Evolutionary conservation across 2,797 vertebrate genomes (phyloP), one percentile per base, ranked within the genome.

Genomic region (Rhodeus uyekii): DNA sequence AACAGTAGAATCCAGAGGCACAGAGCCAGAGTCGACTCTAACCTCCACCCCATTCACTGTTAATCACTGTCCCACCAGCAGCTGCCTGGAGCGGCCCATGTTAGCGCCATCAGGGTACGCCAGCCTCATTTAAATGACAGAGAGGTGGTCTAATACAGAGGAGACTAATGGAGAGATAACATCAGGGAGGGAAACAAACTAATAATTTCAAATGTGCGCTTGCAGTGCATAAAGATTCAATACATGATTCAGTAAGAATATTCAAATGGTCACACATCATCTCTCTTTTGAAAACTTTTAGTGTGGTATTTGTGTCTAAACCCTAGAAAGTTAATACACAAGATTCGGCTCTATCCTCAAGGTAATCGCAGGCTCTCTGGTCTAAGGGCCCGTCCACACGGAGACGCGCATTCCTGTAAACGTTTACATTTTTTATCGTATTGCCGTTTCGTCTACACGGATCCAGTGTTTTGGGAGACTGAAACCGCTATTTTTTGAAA

Each of bases 31-130:
- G 64, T 72, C 39, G 22, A 84, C 53, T 71, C 76, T 80, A 84
- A 83, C 87, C 80, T 86, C 73, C 74, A 73, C 85, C 87, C 80
- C 64, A 44, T 75, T 72, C 80, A 72, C 67, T 83, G 80, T 83
- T 84, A 87, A 86, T 84, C 80, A 85, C 81, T 72, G 73, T 74
- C 72, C 76, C 76, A 75, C 55, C 64, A 72, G 65, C 48, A 68
- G 78, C 72, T 63, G 67, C 80, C 85, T 64, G 32, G 65, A 78
- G 80, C 60, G 32, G 64, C 67, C 46, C 39, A 12, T 48, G 44
- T 68, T 75, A 39, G 34, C 32, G 46, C 4, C 38, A 75, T 39
- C 60, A 42, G 80, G 60, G 46, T n/a, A 81, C 1, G 9, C 60
- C 71, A 75, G 60, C 60, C 71, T 81, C 38, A 76, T 82, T 76